Base-by-base conservation (phyloP, 1,140 invertebrate genomes). In the Danaus melanippus region DNA sequence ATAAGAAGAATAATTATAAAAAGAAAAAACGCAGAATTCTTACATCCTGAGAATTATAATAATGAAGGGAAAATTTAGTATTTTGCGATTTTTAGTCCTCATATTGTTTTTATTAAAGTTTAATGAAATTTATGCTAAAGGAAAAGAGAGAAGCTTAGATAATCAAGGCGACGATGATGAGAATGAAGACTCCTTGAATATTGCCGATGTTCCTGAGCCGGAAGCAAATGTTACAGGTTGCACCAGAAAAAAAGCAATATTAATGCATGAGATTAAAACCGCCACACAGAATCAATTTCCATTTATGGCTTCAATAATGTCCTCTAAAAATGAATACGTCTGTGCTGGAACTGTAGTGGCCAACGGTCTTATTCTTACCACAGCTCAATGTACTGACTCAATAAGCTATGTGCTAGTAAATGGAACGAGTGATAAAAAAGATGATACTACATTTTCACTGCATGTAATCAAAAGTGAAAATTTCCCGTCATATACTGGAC, bases 251-350 rank as follows among this genome's bases (percentile, higher is more conserved):
- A 67, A 70, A 49, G 77, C 74, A 49, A 74, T 56, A 21, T 60
- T 66, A 53, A 71, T 86, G 73, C 80, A 84, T 53, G 81, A 83
- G 68, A 71, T 86, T 50, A 60, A 46, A 39, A 9, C 50, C 12
- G 83, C 79, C 2, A 53, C 21, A 42, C 46, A 47, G 46, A 74
- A 65, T 15, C 78, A 84, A 50, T 86, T 82, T 62, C 83, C 83
- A 39, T 86, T 83, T 49, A 73, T 86, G 65, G 81, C 62, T 12
- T 72, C 81, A 9, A 62, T 83, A 46, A 75, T 86, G 72, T 80
- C 81, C 42, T 64, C 75, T 21, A 70, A 75, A 53, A 70, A 82
- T 64, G 76, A 78, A 68, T 82, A 82, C 53, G 50, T 86, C 21
- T 86, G 83, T 53, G 67, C 81, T 41, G 81, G 83, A 49, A 54